Evolutionary conservation across 2,888 invertebrate species (phyloP).

Genomic region (Elgonia sp.): DNA sequence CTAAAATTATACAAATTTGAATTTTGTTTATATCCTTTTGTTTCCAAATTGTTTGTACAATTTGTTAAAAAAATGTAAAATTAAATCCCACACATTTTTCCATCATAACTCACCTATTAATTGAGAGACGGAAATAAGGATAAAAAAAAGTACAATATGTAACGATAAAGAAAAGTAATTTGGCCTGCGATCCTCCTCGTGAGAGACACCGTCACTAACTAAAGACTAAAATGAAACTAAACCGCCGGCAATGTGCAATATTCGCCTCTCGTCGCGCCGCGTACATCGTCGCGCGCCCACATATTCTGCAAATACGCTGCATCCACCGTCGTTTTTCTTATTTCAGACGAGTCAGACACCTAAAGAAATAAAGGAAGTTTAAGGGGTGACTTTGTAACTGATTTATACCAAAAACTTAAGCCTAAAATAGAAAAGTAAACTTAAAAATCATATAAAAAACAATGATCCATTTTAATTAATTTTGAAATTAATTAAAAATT

Average conservation of each 20-base stretch:
- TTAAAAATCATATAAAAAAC: too few relatives aligned
- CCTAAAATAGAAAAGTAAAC: too few relatives aligned
- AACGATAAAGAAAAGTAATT: constrained; percentile 55
- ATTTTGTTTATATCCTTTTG: too few relatives aligned
- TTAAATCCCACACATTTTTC: neutral
- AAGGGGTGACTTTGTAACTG: constrained; percentile 8
- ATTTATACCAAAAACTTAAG: too few relatives aligned
- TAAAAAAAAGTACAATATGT: constrained; percentile 7
- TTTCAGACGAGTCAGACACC: constrained; percentile 30
- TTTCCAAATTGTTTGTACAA: neutral
- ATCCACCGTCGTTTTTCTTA: constrained; percentile 56
- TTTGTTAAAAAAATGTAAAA: too few relatives aligned
- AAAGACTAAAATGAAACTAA: constrained; percentile 75
- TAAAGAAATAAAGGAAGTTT: constrained; percentile 1
- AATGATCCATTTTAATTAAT: too few relatives aligned
- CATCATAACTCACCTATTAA: constrained; percentile 51
- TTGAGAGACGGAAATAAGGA: constrained; percentile 32
- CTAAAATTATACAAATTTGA: too few relatives aligned
- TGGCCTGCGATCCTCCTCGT: constrained; percentile 77
- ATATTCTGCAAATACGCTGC: constrained; percentile 73
- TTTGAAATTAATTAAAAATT: too few relatives aligned
- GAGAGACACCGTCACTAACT: constrained; percentile 80
- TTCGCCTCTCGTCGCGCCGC: constrained; percentile 71
- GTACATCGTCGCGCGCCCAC: constrained; percentile 74
- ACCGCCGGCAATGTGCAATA: constrained; percentile 72